A percentile compares a stretch with the other conserved stretches of the same genome.
Evolutionary conservation across 2,888 invertebrate genomes (phyloP).

Genomic region (Conchocele bisecta): DNA sequence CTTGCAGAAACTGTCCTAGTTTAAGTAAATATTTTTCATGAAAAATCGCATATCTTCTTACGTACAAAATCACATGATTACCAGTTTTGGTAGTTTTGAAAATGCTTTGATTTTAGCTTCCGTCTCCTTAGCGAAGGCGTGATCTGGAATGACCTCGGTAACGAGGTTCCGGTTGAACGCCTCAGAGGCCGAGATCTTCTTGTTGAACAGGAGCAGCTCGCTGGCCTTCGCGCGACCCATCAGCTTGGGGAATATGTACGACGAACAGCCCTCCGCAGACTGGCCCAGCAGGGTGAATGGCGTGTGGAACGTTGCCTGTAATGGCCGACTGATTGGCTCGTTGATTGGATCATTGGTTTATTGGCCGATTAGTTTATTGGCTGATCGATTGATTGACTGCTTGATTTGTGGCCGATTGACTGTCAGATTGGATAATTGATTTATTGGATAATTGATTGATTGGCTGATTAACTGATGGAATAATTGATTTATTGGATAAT

Average conservation of each 20-base stretch:
- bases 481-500: too few species aligned
- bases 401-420: too few species aligned
- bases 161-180: conserved; percentile 91
- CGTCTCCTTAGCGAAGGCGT: conserved; percentile 86
- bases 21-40: too few species aligned
- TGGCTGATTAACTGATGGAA: too few species aligned
- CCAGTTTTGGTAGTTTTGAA: conserved; percentile 83
- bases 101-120: conserved; percentile 84
- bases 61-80: conserved; percentile 49
- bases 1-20: too few species aligned
- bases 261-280: conserved; percentile 94
- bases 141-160: conserved; percentile 89
- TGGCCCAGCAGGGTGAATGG: conserved; percentile 94
- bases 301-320: conserved; percentile 92
- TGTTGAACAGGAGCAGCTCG: conserved; percentile 87
- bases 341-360: too few species aligned
- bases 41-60: too few species aligned
- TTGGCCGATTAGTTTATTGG: too few species aligned
- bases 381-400: too few species aligned
- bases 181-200: conserved; percentile 91
- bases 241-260: conserved; percentile 91
- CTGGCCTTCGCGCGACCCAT: conserved; percentile 91
- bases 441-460: too few species aligned
- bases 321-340: too few species aligned
- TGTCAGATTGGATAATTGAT: too few species aligned